Evolutionary conservation across 1,140 invertebrate genomes (phyloP).

Genomic region (Thaumatotibia leucotreta): DNA sequence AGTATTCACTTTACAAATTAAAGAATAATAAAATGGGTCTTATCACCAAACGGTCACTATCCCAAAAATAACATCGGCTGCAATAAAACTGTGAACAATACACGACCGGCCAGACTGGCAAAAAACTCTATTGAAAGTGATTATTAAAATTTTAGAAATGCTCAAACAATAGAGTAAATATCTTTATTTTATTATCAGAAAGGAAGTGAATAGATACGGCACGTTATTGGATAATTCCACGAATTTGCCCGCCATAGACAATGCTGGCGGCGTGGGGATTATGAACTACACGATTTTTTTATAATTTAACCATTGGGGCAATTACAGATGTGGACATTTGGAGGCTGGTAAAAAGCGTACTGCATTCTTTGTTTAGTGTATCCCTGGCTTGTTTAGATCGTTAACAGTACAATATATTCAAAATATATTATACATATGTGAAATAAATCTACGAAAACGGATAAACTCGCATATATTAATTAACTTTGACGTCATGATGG

Average conservation of each 20-base stretch:
- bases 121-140: slow-evolving; percentile 52
- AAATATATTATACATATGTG: too few relatives aligned
- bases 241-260: slow-evolving; percentile 54
- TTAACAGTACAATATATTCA: too few relatives aligned
- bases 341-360: background rate
- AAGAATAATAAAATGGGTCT: slow-evolving; percentile 13
- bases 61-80: slow-evolving; percentile 35
- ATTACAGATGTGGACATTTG: background rate
- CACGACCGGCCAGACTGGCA: slow-evolving; percentile 30
- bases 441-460: too few relatives aligned
- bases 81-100: slow-evolving; percentile 58
- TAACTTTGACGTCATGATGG: too few relatives aligned
- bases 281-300: background rate
- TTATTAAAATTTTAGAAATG: slow-evolving; percentile 60
- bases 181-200: slow-evolving; percentile 62
- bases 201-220: slow-evolving; percentile 65
- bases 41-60: slow-evolving; percentile 35
- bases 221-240: slow-evolving; percentile 46
- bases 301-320: background rate
- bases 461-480: too few relatives aligned
- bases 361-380: background rate
- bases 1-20: background rate
- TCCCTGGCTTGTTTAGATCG: too few relatives aligned
- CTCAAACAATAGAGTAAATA: slow-evolving; percentile 55
- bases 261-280: slow-evolving; percentile 22